Evolutionary conservation across 2,797 vertebrate species (phyloP), one percentile per base, ranked within the genome.

Genomic region (Urocyon cinereoargenteus): DNA sequence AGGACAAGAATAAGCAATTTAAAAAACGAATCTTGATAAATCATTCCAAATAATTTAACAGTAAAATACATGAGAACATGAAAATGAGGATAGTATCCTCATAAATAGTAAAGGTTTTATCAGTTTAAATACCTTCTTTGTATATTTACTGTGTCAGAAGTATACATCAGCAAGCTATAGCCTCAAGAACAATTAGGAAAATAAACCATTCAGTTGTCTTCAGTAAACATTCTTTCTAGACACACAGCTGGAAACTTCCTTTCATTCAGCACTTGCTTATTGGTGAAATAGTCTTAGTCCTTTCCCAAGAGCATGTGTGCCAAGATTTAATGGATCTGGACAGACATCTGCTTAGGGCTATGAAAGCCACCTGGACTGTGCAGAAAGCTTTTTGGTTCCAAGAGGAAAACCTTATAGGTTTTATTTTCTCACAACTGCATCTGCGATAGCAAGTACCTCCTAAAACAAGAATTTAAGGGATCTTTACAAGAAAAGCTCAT

Each of bases 161-260:
- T 86, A 13, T 92, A 94, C 86, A 95, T 92, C 72, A 73, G 34
- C 45, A 91, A 85, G 64, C 90, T 68, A 26, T 31, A 94, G 61
- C 49, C 72, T 81, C 95, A 96, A 93, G 89, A 96, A 90, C 81
- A 96, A 87, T 12, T 68, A 40, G 21, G 57, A 88, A 62, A 94
- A 92, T 34, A 84, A 78, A 45, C 26, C 66, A 96, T 92, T 92
- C 59, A 57, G 62, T 64, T 66, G 79, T 86, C 87, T 79, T 90
- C 87, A 90, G 90, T 95, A 87, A 84, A 59, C 34, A 93, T 82
- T 96, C 82, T 93, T 97, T 68, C 89, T 90, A 70, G 36, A 55
- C 36, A 95, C 77, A 94, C 34, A 97, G 61, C 90, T 93, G 22
- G 85, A 93, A 93, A 78, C 12, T 85, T 61, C 68, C 81, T 93